A percentile compares a stretch with the other conserved stretches of the same genome.
Conservation (phyloP, 2,797 vertebrate species). For the Molossus molossus region DNA sequence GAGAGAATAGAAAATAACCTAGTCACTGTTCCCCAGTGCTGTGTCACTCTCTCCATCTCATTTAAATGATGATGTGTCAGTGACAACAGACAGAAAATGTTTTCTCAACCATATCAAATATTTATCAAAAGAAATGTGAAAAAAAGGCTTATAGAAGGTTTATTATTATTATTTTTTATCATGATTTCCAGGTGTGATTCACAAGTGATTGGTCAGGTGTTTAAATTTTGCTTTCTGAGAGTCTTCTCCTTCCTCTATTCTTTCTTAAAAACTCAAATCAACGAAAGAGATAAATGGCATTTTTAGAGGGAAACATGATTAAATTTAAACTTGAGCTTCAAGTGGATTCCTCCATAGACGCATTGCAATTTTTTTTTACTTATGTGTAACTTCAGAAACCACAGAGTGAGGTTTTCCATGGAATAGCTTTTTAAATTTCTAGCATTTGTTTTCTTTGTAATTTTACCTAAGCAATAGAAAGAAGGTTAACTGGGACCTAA, state of each 20-base stretch:
- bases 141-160: neutral
- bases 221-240: neutral
- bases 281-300: neutral
- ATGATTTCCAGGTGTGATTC: neutral
- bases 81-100: neutral
- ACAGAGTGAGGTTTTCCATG: neutral
- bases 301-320: neutral
- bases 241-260: neutral
- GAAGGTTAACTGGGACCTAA: conserved; percentile 49
- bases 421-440: conserved; percentile 1
- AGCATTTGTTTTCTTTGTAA: neutral
- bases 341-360: neutral
- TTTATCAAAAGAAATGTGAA: neutral
- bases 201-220: neutral
- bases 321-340: neutral
- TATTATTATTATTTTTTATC: neutral
- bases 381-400: neutral
- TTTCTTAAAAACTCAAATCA: neutral
- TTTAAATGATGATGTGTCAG: neutral
- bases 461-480: conserved; percentile 62
- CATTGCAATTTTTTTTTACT: neutral
- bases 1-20: neutral
- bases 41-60: neutral
- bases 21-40: neutral
- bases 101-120: neutral